Base-by-base conservation (phyloP, 2,113 vertebrate species). In the Zingel zingel region DNA sequence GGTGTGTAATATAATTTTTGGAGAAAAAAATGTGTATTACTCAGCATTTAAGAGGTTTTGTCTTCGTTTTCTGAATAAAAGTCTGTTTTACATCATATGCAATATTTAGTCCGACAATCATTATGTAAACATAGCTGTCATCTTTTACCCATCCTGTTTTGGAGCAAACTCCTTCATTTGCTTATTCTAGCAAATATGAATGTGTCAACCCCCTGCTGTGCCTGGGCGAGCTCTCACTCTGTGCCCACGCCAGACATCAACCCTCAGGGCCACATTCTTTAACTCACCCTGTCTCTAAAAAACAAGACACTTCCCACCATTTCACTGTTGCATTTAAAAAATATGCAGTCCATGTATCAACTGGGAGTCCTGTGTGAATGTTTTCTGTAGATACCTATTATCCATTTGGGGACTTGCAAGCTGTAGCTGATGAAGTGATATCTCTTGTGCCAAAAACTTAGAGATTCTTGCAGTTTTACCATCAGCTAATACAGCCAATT, bases 241-340 rank as follows among this genome's bases (percentile, higher is more conserved):
- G 19, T 63, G 30, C 43, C 69, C 65, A 14, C 13, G 18, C 45
- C 86, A 87, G 76, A 77, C 82, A 54, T 43, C 14, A 54, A 58
- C 51, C 83, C 65, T 69, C 43, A 67, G 68, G 75, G 74, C 54
- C 18, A 0, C 86, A 73, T 89, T 89, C 81, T 84, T 81, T 36
- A 47, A 45, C 18, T 75, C 54, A 6, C 39, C 6, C 51, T 15
- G 82, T 50, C 48, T 51, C 56, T 76, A 39, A 70, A 74, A 77
- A 82, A 75, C 67, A 65, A 7, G 3, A 3, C 47, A 23, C 59
- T 73, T 74, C 57, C 51, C 63, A 82, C 16, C 10, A 13, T 59
- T 79, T 65, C 39, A 47, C 50, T 72, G 45, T 85, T 62, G 15
- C 57, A 47, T 45, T 36, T 21, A 23, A 27, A 67, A 43, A 64